These are phyloP conservation scores for Thelaira solivaga DNA, from an alignment of 2,888 invertebrate genomes.

Conservation along the genomic window DNA sequence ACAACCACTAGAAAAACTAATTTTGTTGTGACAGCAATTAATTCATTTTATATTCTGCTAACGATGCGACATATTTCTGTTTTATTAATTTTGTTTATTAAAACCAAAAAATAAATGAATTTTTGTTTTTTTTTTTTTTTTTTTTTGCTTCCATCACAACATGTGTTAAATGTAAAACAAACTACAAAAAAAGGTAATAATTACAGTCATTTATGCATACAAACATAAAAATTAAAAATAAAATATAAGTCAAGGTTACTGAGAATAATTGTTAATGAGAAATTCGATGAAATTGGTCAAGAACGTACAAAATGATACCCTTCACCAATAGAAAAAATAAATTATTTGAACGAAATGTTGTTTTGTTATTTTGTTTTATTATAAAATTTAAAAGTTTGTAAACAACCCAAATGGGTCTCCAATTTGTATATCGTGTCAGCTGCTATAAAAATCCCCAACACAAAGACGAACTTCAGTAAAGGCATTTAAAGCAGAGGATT, in stretches of 20 bases:
- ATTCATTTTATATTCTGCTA: constrained; percentile 44
- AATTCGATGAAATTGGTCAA: constrained; percentile 16
- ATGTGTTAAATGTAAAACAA: no score
- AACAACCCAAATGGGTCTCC: no score
- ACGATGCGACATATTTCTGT: constrained; percentile 39
- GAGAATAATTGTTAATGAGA: constrained; percentile 24
- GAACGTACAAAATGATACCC: not conserved
- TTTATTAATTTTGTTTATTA: constrained; percentile 35
- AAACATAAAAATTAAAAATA: not conserved
- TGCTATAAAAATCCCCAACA: no score
- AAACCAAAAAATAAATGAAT: not conserved
- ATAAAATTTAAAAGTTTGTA: no score
- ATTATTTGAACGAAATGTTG: no score
- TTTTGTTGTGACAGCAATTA: constrained; percentile 33
- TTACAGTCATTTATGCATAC: not conserved
- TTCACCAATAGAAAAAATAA: not conserved
- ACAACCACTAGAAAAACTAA: not conserved
- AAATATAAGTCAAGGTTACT: constrained; percentile 50
- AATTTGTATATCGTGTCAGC: no score
- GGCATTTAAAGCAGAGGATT: not conserved
- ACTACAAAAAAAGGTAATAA: no score
- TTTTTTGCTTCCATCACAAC: no score
- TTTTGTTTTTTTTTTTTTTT: no score
- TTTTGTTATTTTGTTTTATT: not conserved
- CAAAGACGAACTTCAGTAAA: not conserved